Base-by-base conservation (phyloP, 1,140 invertebrate genomes). In the Drosophila ambigua region DNA sequence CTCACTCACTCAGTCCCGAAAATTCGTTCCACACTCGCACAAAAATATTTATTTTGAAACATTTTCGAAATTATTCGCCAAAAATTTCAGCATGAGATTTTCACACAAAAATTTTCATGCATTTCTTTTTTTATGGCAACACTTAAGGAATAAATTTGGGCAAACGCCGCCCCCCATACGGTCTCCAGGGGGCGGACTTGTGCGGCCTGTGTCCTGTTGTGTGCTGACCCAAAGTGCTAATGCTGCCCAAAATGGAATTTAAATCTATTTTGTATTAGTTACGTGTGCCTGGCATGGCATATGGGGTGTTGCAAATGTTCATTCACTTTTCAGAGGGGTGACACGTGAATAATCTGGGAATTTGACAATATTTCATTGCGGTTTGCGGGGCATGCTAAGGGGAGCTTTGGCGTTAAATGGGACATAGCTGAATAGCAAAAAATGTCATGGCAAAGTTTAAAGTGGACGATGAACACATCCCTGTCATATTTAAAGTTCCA, bases 231-330 rank as follows among this genome's bases (percentile, higher is more conserved):
- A 48, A 80, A 65, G 79, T 82, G 69, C 74, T 78, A 82, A 82
- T 74, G 79, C 68, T 43, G 20, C n/a, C 57, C 58, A 74, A 82
- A 82, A 82, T 82, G 75, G 79, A 82, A 82, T 82, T 82, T 82
- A 82, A 82, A 82, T 82, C 79, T 67, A 72, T 83, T 83, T 82
- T 62, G 79, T 75, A 83, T 82, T 74, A 71, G 71, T 55, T 71
- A 62, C 71, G 57, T 83, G 64, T 31, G 31, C 45, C 43, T 35
- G 72, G 60, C 79, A 83, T 83, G 73, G 8, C 16, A 16, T 55
- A 35, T 35, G 58, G 26, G 44, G 35, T 39, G 23, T 15, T 46
- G 31, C 8, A 28, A 2, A 28, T 28, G 26, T 26, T 26, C 26
- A 6, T 26, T 31, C 28, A 9, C 8, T 8, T 31, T 39, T 45